These are phyloP conservation scores for Hirundo rustica DNA, from an alignment of 2,797 vertebrate species.

Conservation along the genomic window DNA sequence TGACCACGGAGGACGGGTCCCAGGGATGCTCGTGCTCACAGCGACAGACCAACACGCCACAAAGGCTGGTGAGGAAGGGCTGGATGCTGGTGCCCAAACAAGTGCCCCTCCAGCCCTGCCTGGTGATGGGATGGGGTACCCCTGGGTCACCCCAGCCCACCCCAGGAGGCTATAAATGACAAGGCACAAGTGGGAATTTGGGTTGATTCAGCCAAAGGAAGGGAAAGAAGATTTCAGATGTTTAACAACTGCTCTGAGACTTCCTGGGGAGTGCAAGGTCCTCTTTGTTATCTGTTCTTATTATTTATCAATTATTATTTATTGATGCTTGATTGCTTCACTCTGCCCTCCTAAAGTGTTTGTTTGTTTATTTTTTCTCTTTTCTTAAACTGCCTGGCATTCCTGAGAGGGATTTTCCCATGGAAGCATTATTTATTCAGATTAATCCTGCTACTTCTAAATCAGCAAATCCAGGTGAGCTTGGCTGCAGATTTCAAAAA, in stretches of 20 bases:
- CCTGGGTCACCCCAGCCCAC: background rate
- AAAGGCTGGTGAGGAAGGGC: background rate
- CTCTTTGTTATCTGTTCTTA: background rate
- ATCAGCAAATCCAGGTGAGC: background rate
- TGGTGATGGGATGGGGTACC: background rate
- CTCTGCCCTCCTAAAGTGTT: background rate
- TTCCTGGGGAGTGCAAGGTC: fast-evolving
- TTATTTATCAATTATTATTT: background rate
- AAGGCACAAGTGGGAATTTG: background rate
- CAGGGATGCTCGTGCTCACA: fast-evolving
- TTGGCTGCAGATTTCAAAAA: background rate
- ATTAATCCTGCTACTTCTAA: background rate
- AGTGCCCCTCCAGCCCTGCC: background rate
- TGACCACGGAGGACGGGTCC: fast-evolving
- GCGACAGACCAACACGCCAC: fast-evolving
- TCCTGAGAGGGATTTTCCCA: background rate
- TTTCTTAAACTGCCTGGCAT: background rate
- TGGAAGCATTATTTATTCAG: background rate
- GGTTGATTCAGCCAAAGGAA: background rate
- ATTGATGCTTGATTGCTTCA: background rate
- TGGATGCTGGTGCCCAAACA: background rate
- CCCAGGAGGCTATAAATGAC: background rate
- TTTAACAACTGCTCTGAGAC: background rate
- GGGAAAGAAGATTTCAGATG: fast-evolving
- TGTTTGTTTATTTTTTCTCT: background rate